Evolutionary conservation across 2,797 vertebrate genomes (phyloP).

Genomic region (Gastrophryne carolinensis): DNA sequence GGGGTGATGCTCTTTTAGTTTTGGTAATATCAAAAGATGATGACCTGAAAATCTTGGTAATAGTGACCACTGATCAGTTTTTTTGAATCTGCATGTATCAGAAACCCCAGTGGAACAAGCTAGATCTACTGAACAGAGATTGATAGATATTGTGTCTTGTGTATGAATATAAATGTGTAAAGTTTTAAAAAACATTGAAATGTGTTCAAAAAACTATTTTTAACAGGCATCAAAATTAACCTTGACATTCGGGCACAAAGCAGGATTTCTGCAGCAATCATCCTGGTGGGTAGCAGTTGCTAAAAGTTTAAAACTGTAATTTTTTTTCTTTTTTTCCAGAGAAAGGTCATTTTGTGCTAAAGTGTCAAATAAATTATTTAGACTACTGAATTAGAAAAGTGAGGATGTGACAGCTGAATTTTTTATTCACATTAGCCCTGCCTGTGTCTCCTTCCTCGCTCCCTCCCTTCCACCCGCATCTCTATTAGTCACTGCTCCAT

Average conservation of each 20-base stretch:
- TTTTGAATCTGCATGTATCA: neutral
- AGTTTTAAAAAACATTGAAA: neutral
- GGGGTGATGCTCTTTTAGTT: no score
- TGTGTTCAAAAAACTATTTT: slow-evolving; percentile 30
- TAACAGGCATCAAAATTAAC: slow-evolving; percentile 66
- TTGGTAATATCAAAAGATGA: no score
- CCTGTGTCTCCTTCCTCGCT: slow-evolving; percentile 66
- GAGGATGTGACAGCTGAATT: slow-evolving; percentile 83
- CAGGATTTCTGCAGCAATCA: slow-evolving; percentile 72
- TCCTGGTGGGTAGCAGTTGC: slow-evolving; percentile 75
- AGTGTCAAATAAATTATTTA: slow-evolving; percentile 87
- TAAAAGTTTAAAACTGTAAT: slow-evolving; percentile 86
- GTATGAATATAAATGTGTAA: neutral
- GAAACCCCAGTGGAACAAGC: neutral
- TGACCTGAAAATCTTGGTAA: no score
- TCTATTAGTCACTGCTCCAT: slow-evolving; percentile 51
- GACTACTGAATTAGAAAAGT: slow-evolving; percentile 86
- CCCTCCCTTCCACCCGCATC: slow-evolving; percentile 29
- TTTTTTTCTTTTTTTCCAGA: slow-evolving; percentile 67
- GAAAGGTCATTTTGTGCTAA: slow-evolving; percentile 86
- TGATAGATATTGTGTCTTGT: neutral
- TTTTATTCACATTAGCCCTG: slow-evolving; percentile 83
- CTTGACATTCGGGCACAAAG: slow-evolving; percentile 73
- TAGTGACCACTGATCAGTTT: no score
- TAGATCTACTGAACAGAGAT: neutral